phyloP scores from a whole-genome alignment of 1,140 invertebrate species.

The Drosophila littoralis region DNA sequence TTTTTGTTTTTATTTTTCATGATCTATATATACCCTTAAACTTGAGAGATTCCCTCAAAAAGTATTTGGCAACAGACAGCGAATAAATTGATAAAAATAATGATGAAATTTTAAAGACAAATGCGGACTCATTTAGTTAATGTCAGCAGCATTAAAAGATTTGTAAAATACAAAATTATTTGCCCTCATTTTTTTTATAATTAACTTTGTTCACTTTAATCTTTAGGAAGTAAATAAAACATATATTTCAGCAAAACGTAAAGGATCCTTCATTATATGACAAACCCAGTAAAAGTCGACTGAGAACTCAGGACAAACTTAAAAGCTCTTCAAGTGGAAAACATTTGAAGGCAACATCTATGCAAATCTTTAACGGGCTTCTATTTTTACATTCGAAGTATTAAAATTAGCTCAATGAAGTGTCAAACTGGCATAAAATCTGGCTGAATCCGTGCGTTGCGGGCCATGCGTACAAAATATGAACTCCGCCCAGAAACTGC shows the following conservation, averaged over 20 bases:
- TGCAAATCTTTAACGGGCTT: neutral
- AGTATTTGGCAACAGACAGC: neutral
- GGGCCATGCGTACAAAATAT: conserved; percentile 56
- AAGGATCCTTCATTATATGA: neutral
- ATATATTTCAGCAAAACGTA: neutral
- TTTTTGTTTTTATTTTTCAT: neutral
- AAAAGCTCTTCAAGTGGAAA: conserved; percentile 53
- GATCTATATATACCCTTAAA: neutral
- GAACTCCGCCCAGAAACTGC: conserved; percentile 61
- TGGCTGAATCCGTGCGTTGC: conserved; percentile 44
- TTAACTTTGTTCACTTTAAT: neutral
- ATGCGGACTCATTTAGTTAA: neutral
- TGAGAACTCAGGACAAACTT: too few relatives aligned
- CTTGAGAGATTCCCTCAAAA: neutral
- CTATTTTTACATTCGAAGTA: neutral
- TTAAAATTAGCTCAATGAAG: conserved; percentile 68
- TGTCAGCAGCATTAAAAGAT: neutral
- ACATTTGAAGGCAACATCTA: conserved; percentile 25
- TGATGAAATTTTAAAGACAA: neutral
- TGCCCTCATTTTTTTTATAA: neutral
- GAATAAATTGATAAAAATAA: neutral
- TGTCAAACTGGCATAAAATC: conserved; percentile 56
- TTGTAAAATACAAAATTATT: too few relatives aligned
- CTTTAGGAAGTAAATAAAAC: neutral
- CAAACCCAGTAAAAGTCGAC: too few relatives aligned